Evolutionary conservation across 2,113 vertebrate genomes (phyloP), one percentile per base, ranked within the genome.

Genomic region (Lepisosteus osseus): DNA sequence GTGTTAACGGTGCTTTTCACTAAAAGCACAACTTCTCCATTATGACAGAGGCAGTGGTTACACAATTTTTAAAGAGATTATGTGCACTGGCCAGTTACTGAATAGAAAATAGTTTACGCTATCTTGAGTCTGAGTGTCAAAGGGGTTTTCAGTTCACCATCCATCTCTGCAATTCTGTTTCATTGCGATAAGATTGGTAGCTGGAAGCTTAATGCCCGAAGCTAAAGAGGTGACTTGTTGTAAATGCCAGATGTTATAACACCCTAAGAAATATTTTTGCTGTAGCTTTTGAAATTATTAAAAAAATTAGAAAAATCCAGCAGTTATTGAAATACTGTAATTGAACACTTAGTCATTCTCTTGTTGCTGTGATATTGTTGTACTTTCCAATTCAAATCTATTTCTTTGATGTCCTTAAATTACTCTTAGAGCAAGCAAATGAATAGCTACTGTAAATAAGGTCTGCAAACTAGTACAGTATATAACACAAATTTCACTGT

Each of bases 111-210:
- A 57, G 72, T 62, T 69, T 65, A 44, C 72, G 65, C 73, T 70
- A 14, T 67, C 54, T 69, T 29, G 43, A 63, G 6, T 73, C 56
- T 70, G 6, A 56, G 8, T 61, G 63, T 69, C 66, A 69, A 69
- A 54, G 56, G 66, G 29, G 67, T 15, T 17, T 29, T 72, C 72
- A 63, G 67, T 82, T 72, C 67, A 64, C 54, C n/a, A 78, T 78
- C 71, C 69, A 47, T 75, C 68, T 76, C 62, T 68, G 67, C 71
- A 65, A 74, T 76, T 64, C 80, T 83, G 80, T 69, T 81, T 75
- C 67, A 56, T 4, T 54, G 61, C 75, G 82, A 86, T 85, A 88
- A 83, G 65, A 17, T 59, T 69, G 54, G 77, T 70, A 78, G 47
- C 64, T 70, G 40, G 62, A 71, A 73, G 57, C 74, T 29, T 67